Evolutionary conservation across 35 echinoderm and acorn worm genomes (phyloP).

Genomic region (Amphiura filiformis): DNA sequence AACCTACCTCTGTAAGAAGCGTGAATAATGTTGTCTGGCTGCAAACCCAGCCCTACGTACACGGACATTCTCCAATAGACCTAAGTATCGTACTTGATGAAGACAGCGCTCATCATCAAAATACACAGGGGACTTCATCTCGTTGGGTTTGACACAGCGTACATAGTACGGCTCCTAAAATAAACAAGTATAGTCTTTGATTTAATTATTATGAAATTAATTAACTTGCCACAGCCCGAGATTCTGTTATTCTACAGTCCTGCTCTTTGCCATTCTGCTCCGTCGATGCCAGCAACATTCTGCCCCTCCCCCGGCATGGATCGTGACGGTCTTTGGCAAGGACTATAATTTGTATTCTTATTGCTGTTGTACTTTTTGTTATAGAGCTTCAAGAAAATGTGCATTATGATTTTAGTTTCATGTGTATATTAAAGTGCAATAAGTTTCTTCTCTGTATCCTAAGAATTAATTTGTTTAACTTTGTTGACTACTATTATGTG

Average conservation of each 20-base stretch:
- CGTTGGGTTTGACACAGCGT: slow-evolving; percentile 97
- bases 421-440: too few relatives aligned
- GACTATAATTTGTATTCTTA: too few relatives aligned
- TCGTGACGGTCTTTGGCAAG: too few relatives aligned
- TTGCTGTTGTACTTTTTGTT: too few relatives aligned
- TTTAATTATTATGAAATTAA: neutral
- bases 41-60: slow-evolving; percentile 93
- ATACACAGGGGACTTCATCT: slow-evolving; percentile 80
- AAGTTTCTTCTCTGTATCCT: too few relatives aligned
- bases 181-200: neutral
- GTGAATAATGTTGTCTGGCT: slow-evolving; percentile 74
- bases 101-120: slow-evolving; percentile 79
- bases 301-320: too few relatives aligned
- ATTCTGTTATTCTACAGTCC: neutral
- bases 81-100: slow-evolving; percentile 95
- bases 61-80: slow-evolving; percentile 86
- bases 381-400: too few relatives aligned
- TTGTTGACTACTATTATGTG: too few relatives aligned
- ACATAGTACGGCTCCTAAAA: slow-evolving; percentile 95
- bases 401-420: too few relatives aligned
- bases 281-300: too few relatives aligned
- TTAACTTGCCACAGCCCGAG: neutral
- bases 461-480: too few relatives aligned
- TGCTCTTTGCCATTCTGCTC: neutral
- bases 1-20: slow-evolving; percentile 87